phyloP scores from a whole-genome alignment of 2,113 vertebrate species.

The Lucifuga dentata region DNA sequence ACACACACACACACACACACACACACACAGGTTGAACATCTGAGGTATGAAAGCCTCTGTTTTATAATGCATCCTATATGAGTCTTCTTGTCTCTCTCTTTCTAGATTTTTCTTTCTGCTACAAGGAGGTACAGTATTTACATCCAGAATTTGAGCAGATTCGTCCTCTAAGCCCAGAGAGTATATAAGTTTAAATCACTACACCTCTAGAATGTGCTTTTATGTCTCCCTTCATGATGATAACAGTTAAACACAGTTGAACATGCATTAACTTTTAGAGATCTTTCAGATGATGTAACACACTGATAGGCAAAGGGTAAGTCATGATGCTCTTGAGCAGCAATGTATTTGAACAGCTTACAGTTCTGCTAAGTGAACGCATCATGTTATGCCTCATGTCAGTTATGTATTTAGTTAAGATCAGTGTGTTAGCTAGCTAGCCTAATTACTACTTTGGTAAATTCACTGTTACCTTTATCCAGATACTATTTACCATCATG shows the following conservation, averaged over 20 bases:
- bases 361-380: no score
- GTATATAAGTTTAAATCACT: neutral
- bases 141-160: neutral
- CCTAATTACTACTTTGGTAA: no score
- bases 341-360: neutral
- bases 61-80: conserved; percentile 5
- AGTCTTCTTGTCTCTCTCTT: neutral
- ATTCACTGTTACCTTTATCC: no score
- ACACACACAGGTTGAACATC: no score
- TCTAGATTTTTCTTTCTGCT: conserved; percentile 7
- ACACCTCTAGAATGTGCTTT: neutral
- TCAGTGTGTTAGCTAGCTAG: neutral
- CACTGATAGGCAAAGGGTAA: neutral
- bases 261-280: no score
- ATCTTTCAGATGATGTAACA: neutral
- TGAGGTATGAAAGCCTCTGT: conserved; percentile 34
- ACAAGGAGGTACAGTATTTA: neutral
- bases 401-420: neutral
- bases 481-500: no score
- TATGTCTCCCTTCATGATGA: neutral
- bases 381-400: neutral
- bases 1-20: no score
- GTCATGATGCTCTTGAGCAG: neutral
- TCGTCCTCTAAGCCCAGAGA: conserved; percentile 5
- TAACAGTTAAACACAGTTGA: conserved; percentile 24